These are phyloP conservation scores for Phymatocera aterrima DNA, from an alignment of 2,888 invertebrate species.

Conservation along the genomic window DNA sequence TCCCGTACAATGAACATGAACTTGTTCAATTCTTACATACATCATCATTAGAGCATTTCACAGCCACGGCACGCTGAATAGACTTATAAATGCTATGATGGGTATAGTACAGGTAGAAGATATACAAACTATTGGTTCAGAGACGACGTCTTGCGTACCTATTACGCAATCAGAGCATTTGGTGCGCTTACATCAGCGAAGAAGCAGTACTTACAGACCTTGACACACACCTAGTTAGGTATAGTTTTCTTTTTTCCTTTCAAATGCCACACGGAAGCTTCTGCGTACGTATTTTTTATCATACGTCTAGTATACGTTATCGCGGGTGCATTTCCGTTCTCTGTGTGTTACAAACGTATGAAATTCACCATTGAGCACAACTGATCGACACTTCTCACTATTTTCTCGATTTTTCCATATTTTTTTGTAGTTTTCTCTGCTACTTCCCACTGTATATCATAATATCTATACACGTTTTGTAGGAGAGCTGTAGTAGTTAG, in stretches of 20 bases:
- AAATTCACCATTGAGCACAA: too few relatives aligned
- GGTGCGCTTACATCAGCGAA: conserved; percentile 1
- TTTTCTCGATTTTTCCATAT: too few relatives aligned
- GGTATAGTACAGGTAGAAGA: neutral
- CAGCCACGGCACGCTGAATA: conserved; percentile 25
- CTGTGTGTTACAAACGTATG: too few relatives aligned
- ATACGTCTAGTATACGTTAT: too few relatives aligned
- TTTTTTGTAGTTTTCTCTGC: neutral
- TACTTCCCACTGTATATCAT: neutral
- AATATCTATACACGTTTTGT: too few relatives aligned
- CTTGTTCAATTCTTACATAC: neutral
- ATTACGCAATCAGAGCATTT: conserved; percentile 12
- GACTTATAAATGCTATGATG: too few relatives aligned
- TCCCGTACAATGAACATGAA: conserved; percentile 18
- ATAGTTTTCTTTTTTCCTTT: neutral
- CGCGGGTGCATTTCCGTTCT: too few relatives aligned
- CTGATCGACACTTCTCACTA: too few relatives aligned
- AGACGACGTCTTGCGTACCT: neutral
- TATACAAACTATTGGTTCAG: conserved; percentile 9
- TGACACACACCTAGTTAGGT: neutral
- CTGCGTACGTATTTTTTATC: neutral
- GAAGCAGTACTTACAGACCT: neutral
- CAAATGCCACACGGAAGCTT: neutral
- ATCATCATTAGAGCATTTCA: neutral
- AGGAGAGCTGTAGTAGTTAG: too few relatives aligned